Evolutionary conservation across 1,140 invertebrate genomes (phyloP).

Genomic region (Hycleus phaleratus): DNA sequence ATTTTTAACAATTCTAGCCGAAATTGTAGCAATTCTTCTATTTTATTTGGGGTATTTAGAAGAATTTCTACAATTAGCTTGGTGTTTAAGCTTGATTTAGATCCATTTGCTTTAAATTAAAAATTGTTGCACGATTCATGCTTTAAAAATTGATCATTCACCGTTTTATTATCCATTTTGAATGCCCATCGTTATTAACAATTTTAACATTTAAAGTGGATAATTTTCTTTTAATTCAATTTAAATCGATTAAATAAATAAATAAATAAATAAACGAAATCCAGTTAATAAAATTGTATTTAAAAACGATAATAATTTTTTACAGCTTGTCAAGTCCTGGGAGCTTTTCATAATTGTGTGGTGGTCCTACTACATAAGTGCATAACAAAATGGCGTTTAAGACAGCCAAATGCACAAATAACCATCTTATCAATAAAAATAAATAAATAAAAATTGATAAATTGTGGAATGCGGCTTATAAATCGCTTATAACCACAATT

Average conservation of each 20-base stretch:
- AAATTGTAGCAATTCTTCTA: too few species aligned
- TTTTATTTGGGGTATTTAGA: too few species aligned
- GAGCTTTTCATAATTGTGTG: conserved; percentile 38
- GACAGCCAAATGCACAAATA: conserved; percentile 24
- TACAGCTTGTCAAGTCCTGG: conserved; percentile 28
- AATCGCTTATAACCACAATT: not conserved
- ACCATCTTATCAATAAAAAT: conserved; percentile 5
- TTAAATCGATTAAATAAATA: too few species aligned
- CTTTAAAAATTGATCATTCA: not conserved
- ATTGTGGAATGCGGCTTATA: conserved; percentile 4
- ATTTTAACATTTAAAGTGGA: too few species aligned
- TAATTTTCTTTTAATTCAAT: too few species aligned
- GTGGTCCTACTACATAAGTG: conserved; percentile 25
- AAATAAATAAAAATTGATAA: conserved; percentile 2
- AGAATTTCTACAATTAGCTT: too few species aligned
- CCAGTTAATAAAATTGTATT: not conserved
- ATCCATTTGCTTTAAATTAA: not conserved
- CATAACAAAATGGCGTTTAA: conserved; percentile 27
- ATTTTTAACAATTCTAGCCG: not conserved
- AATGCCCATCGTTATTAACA: too few species aligned
- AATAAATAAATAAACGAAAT: not conserved
- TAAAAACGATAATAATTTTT: conserved; percentile 19
- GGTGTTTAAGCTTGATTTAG: not conserved
- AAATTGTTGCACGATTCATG: not conserved
- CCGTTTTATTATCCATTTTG: too few species aligned